phyloP scores from a whole-genome alignment of 2,888 invertebrate genomes.

The Hemithea aestivaria region DNA sequence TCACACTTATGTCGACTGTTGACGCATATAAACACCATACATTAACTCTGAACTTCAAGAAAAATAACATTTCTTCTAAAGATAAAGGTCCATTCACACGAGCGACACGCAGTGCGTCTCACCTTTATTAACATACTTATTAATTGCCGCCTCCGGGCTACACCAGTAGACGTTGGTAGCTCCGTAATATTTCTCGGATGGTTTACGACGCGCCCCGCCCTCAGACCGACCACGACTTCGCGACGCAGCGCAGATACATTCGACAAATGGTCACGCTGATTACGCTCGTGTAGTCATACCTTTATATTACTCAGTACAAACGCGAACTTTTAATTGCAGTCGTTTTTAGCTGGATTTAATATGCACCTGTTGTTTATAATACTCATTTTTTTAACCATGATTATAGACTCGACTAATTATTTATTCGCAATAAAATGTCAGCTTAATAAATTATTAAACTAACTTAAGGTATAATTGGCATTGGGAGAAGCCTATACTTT shows the following conservation, averaged over 20 bases:
- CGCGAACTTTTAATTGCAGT: conserved; percentile 18
- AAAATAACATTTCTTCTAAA: too few relatives aligned
- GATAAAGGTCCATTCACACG: conserved; percentile 44
- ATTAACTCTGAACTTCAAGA: too few relatives aligned
- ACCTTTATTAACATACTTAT: conserved; percentile 68
- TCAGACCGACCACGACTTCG: conserved; percentile 20
- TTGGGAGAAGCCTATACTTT: too few relatives aligned
- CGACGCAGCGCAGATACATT: conserved; percentile 34
- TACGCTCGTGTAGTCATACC: conserved; percentile 52
- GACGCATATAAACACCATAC: too few relatives aligned
- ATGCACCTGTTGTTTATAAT: background rate
- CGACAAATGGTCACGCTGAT: conserved; percentile 70
- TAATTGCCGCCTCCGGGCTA: conserved; percentile 69
- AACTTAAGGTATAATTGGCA: too few relatives aligned
- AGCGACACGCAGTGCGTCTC: conserved; percentile 29
- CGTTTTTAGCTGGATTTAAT: background rate
- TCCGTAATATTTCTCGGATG: conserved; percentile 67
- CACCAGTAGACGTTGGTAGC: conserved; percentile 68
- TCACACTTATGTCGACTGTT: too few relatives aligned
- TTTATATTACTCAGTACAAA: conserved; percentile 29
- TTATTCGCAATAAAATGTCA: too few relatives aligned
- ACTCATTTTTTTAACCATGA: background rate
- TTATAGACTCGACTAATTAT: too few relatives aligned
- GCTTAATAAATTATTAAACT: too few relatives aligned
- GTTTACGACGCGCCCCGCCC: conserved; percentile 67